Evolutionary conservation across 64 coral and sea anemone species (phyloP).

Genomic region (Dendronephthya gigantea): DNA sequence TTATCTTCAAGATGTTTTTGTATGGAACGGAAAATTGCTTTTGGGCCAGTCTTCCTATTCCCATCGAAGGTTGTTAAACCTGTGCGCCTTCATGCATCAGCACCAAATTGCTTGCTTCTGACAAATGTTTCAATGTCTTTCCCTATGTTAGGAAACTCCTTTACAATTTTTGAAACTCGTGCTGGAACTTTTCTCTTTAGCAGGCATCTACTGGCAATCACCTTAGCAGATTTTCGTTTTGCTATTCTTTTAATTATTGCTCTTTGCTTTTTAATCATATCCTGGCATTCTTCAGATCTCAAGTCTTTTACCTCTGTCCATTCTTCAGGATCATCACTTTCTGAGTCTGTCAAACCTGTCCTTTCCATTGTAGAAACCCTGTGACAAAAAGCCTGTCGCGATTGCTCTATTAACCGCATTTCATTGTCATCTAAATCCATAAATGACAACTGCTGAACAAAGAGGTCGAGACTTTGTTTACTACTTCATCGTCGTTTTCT

Average conservation of each 20-base stretch:
- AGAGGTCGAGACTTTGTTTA: no score
- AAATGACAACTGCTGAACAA: no score
- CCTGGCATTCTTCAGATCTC: constrained; percentile 36
- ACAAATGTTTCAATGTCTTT: constrained; percentile 40
- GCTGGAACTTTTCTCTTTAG: constrained; percentile 33
- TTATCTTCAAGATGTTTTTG: constrained; percentile 20
- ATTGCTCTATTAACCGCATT: no score
- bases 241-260: constrained; percentile 37
- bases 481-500: no score
- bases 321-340: no score
- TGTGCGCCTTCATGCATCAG: no score
- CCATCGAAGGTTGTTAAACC: no score
- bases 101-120: no score
- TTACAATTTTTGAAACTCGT: constrained; percentile 38
- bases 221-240: constrained; percentile 39
- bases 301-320: constrained; percentile 40
- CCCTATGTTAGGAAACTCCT: constrained; percentile 42
- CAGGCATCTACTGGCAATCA: constrained; percentile 32
- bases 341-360: no score
- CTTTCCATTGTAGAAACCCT: no score
- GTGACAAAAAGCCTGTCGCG: no score
- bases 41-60: constrained; percentile 7
- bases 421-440: no score
- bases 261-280: constrained; percentile 38
- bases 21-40: not conserved